Base-by-base conservation (phyloP, 2,888 invertebrate genomes). In the Machimus atricapillus region DNA sequence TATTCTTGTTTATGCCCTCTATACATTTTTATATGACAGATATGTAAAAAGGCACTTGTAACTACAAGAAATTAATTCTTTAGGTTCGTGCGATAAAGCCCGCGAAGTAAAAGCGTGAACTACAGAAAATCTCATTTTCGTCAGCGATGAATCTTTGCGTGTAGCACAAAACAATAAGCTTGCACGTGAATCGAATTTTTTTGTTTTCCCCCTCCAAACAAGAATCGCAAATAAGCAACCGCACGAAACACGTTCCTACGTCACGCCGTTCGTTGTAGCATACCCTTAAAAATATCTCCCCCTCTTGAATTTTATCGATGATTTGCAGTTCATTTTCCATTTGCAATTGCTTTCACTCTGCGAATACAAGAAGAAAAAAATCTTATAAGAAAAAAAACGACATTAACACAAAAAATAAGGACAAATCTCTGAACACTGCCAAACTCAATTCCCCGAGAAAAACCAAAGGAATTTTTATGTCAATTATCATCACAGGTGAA, bases 401-500 rank as follows among this genome's bases (percentile, higher is more conserved):
- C 66, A 66, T 19, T 27, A 8, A 27, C 66, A 66, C 8, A 66
- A 40, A 37, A 76, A 34, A 34, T 31, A 76, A 76, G 14, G 12
- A 76, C 34, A 76, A 76, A 76, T 76, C 34, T 37, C 40, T 34
- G 27, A 82, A 82, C 82, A 82, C 82, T 82, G 82, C 82, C 82
- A 81, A 81, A 81, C 46, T 31, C 23, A 81, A 52, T 46, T 79
- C 52, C 31, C 52, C 31, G 31, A 82, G 16, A 66, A n/a, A 58
- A 76, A n/a, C 37, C 12, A 79, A 79, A 79, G 31, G 52, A 31
- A 79, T 46, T 58, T 58, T 82, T 82, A 34, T 37, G 82, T 82
- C 82, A 82, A 82, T 82, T 82, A 82, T 58, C 52, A 82, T 58
- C 52, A n/a, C 82, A 82, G 58, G 58, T 37, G 66, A 37, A 81